Percentiles rank a stretch among this genome's conserved stretches.
Conservation (phyloP, 2,888 invertebrate genomes). For the Venustoraphidia nigricollis region DNA sequence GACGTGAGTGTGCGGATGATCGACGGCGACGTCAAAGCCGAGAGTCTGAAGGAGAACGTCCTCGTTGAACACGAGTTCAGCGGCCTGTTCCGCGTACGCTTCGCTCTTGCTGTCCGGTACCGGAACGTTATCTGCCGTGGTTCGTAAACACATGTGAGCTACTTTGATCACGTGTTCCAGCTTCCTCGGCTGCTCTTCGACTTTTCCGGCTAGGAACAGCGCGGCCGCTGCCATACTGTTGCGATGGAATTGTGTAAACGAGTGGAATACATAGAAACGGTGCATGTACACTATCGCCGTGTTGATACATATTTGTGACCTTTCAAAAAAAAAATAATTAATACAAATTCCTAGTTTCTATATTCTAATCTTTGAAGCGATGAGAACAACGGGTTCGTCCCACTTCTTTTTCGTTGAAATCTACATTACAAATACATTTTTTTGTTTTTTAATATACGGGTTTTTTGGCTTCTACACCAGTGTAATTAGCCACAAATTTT, state of each 20-base stretch:
- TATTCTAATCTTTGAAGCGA: too few relatives aligned
- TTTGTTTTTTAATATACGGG: too few relatives aligned
- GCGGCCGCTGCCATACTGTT: slow-evolving; percentile 89
- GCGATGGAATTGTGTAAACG: slow-evolving; percentile 88
- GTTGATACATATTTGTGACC: slow-evolving; percentile 93
- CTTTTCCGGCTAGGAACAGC: slow-evolving; percentile 91
- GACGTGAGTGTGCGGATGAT: slow-evolving; percentile 96
- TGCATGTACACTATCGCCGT: slow-evolving; percentile 99
- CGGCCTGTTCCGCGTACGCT: slow-evolving; percentile 60
- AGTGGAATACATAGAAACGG: slow-evolving; percentile 96
- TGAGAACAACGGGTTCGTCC: too few relatives aligned
- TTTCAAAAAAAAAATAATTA: slow-evolving; percentile 29
- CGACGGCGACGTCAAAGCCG: slow-evolving; percentile 95
- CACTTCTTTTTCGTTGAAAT: too few relatives aligned
- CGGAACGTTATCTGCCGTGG: slow-evolving; percentile 42
- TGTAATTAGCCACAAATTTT: too few relatives aligned
- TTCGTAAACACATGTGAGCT: slow-evolving; percentile 75
- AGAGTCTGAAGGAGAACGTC: slow-evolving; percentile 92
- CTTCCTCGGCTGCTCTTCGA: slow-evolving; percentile 96
- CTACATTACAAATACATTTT: too few relatives aligned
- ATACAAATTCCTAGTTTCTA: too few relatives aligned
- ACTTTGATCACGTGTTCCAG: slow-evolving; percentile 91
- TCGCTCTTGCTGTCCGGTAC: slow-evolving; percentile 63
- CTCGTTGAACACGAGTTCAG: slow-evolving; percentile 92
- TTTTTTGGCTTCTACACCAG: too few relatives aligned